Evolutionary conservation across 1,140 invertebrate genomes (phyloP), one percentile per base, ranked within the genome.

Genomic region (Agraylea sexmaculata): DNA sequence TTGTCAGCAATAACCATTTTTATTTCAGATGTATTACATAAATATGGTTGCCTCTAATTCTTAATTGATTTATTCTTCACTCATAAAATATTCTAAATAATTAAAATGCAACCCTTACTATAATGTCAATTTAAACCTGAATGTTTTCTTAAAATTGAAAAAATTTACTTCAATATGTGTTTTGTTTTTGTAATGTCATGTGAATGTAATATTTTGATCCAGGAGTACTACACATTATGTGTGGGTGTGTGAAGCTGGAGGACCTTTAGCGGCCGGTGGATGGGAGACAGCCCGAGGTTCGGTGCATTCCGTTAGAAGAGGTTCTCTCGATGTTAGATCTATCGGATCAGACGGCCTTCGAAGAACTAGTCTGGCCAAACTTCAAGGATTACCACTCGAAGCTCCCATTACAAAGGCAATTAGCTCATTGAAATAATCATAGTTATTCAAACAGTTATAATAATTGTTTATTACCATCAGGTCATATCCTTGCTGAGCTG

Each of bases 401-500:
- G 88, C 90, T 8, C 91, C 92, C 1, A 95, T 95, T 43, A 94
- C 88, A 16, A 93, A 91, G 74, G 84, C 84, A 64, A 48, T 53
- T 52, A 38, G n/a, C 44, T 3, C 18, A 40, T 32, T 20, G 17
- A 15, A 15, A 17, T n/a, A 23, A 13, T 6, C 23, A 43, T 38
- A 11, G n/a, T 8, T n/a, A 23, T 42, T 22, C 11, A n/a, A n/a
- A n/a, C n/a, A n/a, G n/a, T n/a, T n/a, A n/a, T n/a, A n/a, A n/a
- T n/a, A n/a, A n/a, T n/a, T n/a, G n/a, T 29, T 50, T 58, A 55
- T 36, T 55, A 51, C 51, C 51, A 64, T 43, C 53, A 78, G 75
- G 85, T 93, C 51, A 79, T 86, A 54, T 77, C 74, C 41, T 68
- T 85, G 36, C 69, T 87, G 29, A 75, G 75, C 53, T 78, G 83